Evolutionary conservation across 1,140 invertebrate genomes (phyloP), one percentile per base, ranked within the genome.

Genomic region (Cotesia typhae): DNA sequence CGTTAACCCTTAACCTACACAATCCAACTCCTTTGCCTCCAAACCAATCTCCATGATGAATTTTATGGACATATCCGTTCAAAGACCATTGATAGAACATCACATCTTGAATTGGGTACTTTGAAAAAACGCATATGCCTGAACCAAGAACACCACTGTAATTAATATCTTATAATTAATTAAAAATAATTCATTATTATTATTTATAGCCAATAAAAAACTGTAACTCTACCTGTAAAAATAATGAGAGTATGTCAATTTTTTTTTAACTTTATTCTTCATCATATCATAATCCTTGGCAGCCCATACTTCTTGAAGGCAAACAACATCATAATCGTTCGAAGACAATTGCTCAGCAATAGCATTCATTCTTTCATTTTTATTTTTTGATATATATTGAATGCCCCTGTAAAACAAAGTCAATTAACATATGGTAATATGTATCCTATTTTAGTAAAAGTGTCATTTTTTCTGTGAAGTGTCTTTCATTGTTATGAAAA

Each of bases 21-120:
- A 99, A 84, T 9, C 96, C 97, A 66, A 98, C 92, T 51, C 96
- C 96, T 90, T 99, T 99, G 5, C 97, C 97, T 66, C 96, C 97
- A 88, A 98, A 99, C 97, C 97, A 99, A 83, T 99, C 97, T 1
- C 95, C 97, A 87, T 98, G 97, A 61, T 96, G 94, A 75, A 99
- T 89, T 86, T 97, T 98, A 84, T 99, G 97, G 67, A 97, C 92
- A 82, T 98, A 98, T 3, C 97, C 97, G 89, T 99, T 99, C n/a
- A 99, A 86, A 38, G 95, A 90, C 92, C 95, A 99, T 72, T 93
- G 91, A 85, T 97, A 94, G 78, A 96, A 97, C 80, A 97, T 92
- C 0, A 94, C 93, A 82, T 96, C 94, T 79, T 93, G 87, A 59
- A 99, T 97, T n/a, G 90, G 88, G 87, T 93, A 92, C 82, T 92